phyloP scores from a whole-genome alignment of 2,113 vertebrate genomes.

The Montifringilla adamsi region DNA sequence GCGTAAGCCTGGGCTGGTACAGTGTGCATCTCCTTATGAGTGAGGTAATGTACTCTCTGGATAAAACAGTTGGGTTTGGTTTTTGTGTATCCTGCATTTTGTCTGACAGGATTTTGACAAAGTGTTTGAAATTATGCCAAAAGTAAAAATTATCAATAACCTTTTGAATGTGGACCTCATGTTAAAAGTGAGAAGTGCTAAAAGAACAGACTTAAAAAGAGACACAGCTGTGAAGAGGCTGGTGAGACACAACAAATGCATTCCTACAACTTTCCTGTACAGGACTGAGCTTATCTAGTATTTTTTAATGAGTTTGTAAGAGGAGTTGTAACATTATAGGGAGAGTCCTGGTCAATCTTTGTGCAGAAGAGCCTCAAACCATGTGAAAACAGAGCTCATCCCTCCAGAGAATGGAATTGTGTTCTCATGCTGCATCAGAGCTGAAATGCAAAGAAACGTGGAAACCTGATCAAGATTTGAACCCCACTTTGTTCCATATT shows the following conservation, averaged over 20 bases:
- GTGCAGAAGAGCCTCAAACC: not conserved
- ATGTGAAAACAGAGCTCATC: not conserved
- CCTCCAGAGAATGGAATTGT: not conserved
- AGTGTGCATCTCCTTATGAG: not conserved
- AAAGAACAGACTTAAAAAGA: not conserved
- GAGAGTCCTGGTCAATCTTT: not conserved
- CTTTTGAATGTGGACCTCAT: not conserved
- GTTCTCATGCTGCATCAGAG: not conserved
- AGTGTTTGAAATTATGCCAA: not conserved
- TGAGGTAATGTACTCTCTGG: not conserved
- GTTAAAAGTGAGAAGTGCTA: not conserved
- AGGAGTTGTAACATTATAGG: not conserved
- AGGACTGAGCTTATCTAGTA: not conserved
- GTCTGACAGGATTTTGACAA: not conserved
- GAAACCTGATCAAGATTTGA: not conserved
- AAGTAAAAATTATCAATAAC: not conserved
- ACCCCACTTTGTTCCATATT: not conserved
- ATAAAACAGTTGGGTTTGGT: not conserved
- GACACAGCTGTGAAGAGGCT: not conserved
- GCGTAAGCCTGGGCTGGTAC: rapidly evolving
- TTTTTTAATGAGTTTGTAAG: not conserved
- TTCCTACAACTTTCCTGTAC: not conserved
- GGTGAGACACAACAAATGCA: not conserved
- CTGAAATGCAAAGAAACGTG: not conserved
- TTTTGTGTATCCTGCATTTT: not conserved